A percentile compares a stretch with the other conserved stretches of the same genome.
phyloP scores from a whole-genome alignment of 2,113 vertebrate genomes.

The Muntiacus reevesi region DNA sequence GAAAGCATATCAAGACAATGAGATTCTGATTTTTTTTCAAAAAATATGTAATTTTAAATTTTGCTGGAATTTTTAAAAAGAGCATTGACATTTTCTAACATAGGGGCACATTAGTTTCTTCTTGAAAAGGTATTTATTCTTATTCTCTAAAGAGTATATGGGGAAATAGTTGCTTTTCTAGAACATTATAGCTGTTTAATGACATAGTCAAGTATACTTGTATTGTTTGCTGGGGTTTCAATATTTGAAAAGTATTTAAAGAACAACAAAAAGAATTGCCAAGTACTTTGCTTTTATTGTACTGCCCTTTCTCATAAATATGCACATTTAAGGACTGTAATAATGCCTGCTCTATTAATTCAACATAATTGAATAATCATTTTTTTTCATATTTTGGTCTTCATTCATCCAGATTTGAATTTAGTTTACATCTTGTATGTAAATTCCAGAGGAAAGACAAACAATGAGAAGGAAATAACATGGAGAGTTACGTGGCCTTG shows the following conservation, averaged over 20 bases:
- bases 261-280: not conserved
- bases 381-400: conserved; percentile 9
- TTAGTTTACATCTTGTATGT: conserved; percentile 21
- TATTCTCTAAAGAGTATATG: not conserved
- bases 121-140: not conserved
- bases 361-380: not conserved
- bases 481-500: not conserved
- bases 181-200: not conserved
- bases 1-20: not conserved
- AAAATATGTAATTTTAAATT: not conserved
- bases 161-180: not conserved
- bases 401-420: conserved; percentile 12
- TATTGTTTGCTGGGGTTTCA: not conserved
- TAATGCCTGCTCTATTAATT: not conserved
- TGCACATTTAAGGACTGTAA: not conserved
- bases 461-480: not conserved
- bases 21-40: not conserved
- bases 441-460: conserved; percentile 3
- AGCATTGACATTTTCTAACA: not conserved
- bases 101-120: not conserved
- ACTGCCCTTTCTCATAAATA: not conserved
- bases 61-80: conserved; percentile 27
- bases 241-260: not conserved
- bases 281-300: not conserved
- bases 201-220: not conserved